phyloP scores from a whole-genome alignment of 2,113 vertebrate genomes.

The Anser brachyrhynchus region DNA sequence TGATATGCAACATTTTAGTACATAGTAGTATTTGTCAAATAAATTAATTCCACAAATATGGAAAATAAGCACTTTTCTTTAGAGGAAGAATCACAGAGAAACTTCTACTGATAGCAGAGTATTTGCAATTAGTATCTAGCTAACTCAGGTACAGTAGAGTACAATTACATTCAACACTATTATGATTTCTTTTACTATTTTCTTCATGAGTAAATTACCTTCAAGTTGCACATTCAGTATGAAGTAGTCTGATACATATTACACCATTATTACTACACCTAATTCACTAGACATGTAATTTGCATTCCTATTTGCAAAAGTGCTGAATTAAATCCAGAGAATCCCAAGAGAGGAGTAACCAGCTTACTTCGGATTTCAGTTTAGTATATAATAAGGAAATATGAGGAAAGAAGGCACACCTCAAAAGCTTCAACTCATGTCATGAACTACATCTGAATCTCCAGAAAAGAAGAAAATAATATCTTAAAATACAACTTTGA shows the following conservation, averaged over 20 bases:
- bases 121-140: neutral
- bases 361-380: neutral
- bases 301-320: slow-evolving; percentile 23
- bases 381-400: neutral
- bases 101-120: neutral
- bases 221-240: slow-evolving; percentile 35
- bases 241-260: neutral
- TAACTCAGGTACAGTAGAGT: neutral
- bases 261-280: slow-evolving; percentile 14
- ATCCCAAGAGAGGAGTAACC: neutral
- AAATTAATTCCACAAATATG: neutral
- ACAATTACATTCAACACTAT: neutral
- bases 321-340: slow-evolving; percentile 25
- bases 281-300: slow-evolving; percentile 38
- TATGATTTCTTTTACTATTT: slow-evolving; percentile 24
- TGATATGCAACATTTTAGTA: neutral
- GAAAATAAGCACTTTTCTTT: neutral
- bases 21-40: neutral
- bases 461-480: neutral
- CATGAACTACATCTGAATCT: neutral
- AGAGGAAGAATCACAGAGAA: neutral
- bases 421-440: neutral
- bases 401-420: neutral
- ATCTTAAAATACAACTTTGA: neutral
- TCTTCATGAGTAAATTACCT: slow-evolving; percentile 46